A percentile compares a stretch with the other conserved stretches of the same genome.
phyloP scores from a whole-genome alignment of 2,888 invertebrate genomes.

The Ethmia dodecea region DNA sequence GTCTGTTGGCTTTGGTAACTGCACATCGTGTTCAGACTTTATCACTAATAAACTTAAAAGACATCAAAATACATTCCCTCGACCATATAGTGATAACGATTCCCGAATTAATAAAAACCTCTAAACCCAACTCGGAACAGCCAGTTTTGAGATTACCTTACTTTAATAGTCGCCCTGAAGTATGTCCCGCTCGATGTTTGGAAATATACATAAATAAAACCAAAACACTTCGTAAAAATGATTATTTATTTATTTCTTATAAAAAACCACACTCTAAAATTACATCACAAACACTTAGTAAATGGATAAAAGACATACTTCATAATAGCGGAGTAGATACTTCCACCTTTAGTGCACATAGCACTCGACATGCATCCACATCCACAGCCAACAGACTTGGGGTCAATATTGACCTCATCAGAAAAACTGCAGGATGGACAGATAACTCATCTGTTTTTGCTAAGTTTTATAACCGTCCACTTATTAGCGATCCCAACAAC shows the following conservation, averaged over 20 bases:
- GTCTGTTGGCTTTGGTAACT: slow-evolving; percentile 7
- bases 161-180: slow-evolving; percentile 1
- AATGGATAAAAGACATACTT: slow-evolving; percentile 3
- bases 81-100: slow-evolving; percentile 1
- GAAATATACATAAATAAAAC: slow-evolving; percentile 1
- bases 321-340: slow-evolving; percentile 3
- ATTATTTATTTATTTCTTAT: slow-evolving; percentile 3
- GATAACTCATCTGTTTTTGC: slow-evolving; percentile 1
- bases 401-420: slow-evolving; percentile 2
- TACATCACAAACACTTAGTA: slow-evolving; percentile 1
- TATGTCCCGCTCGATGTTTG: slow-evolving; percentile 5
- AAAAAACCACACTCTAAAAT: neutral
- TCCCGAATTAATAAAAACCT: slow-evolving; percentile 10
- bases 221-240: neutral
- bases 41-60: slow-evolving; percentile 5
- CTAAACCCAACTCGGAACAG: slow-evolving; percentile 1
- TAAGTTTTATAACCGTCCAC: slow-evolving; percentile 6
- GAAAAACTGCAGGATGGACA: slow-evolving; percentile 9
- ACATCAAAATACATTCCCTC: neutral
- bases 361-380: slow-evolving; percentile 6
- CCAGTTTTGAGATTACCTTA: slow-evolving; percentile 2
- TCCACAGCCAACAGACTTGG: slow-evolving; percentile 2
- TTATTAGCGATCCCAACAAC: neutral
- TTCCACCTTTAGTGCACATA: slow-evolving; percentile 1
- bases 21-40: slow-evolving; percentile 11